These are phyloP conservation scores for Endotricha flammealis DNA, from an alignment of 2,888 invertebrate species.

Conservation along the genomic window DNA sequence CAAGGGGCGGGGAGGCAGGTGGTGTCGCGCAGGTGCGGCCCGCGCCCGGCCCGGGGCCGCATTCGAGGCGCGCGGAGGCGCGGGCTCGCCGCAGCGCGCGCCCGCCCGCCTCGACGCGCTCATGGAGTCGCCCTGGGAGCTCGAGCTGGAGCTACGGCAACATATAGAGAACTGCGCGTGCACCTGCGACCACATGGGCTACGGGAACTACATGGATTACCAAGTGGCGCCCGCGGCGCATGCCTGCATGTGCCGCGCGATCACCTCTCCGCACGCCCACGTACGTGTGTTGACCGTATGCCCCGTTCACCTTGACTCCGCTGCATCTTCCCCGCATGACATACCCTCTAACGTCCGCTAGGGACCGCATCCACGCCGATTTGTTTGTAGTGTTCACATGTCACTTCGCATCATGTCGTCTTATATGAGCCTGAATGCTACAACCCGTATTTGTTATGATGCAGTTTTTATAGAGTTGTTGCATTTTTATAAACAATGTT, in stretches of 20 bases:
- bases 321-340: slow-evolving; percentile 43
- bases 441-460: no score
- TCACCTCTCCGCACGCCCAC: slow-evolving; percentile 75
- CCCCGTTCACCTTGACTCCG: slow-evolving; percentile 18
- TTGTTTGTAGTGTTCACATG: slow-evolving; percentile 32
- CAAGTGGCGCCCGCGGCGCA: slow-evolving; percentile 81
- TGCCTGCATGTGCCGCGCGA: slow-evolving; percentile 72
- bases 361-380: slow-evolving; percentile 30
- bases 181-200: slow-evolving; percentile 95
- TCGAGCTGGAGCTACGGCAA: slow-evolving; percentile 90
- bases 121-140: slow-evolving; percentile 79
- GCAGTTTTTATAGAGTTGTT: no score
- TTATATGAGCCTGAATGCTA: no score
- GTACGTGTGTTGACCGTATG: slow-evolving; percentile 49
- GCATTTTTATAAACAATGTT: no score
- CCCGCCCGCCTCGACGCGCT: slow-evolving; percentile 58
- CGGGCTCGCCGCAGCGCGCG: slow-evolving; percentile 60
- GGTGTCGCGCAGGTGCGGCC: slow-evolving; percentile 67
- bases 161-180: slow-evolving; percentile 94
- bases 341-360: slow-evolving; percentile 11
- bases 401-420: slow-evolving; percentile 24
- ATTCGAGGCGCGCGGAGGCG: slow-evolving; percentile 55
- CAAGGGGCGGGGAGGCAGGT: slow-evolving; percentile 62
- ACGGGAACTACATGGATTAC: slow-evolving; percentile 94
- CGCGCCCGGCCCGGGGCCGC: slow-evolving; percentile 64